Evolutionary conservation across 2,113 vertebrate species (phyloP), one percentile per base, ranked within the genome.

Genomic region (Mohoua ochrocephala): DNA sequence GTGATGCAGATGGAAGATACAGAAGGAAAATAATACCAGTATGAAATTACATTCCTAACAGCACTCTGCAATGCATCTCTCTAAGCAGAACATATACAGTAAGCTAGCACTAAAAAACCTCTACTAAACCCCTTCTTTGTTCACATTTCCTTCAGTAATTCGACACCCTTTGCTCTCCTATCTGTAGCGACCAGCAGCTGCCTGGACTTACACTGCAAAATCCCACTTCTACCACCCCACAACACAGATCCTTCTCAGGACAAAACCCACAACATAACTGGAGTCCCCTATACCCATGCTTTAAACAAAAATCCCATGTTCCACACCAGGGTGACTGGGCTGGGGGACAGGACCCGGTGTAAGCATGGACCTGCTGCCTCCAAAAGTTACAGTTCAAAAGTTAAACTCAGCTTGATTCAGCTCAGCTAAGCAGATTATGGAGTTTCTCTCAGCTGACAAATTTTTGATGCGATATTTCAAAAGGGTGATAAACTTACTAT

Each of bases 251-350:
- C 41, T 16, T 12, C 63, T 45, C 15, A 54, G 42, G 15, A 33
- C 42, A 78, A 87, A 52, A 9, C 1, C 1, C 37, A 67, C 15
- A 26, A 33, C 6, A 2, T 3, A 27, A 35, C 1, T 22, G 24
- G 5, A 41, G 22, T 21, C 23, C 39, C 3, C 4, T 2, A 16
- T 0, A 1, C 7, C 19, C 20, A 2, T 1, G 3, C 33, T 79
- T n/a, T 28, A 21, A 56, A 49, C 18, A 73, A 23, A 44, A 74
- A 59, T 10, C 21, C 17, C 4, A 1, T 7, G 1, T 7, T 76
- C 26, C 41, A 30, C 52, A 37, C 19, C 30, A 22, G 24, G 7
- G 10, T 30, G 28, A 53, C 11, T 13, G 22, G 21, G 30, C 57
- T 45, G 11, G 31, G 19, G 13, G 27, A 27, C 54, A 33, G 39